Evolutionary conservation across 2,888 invertebrate genomes (phyloP).

Genomic region (Diplazon laetatorius): DNA sequence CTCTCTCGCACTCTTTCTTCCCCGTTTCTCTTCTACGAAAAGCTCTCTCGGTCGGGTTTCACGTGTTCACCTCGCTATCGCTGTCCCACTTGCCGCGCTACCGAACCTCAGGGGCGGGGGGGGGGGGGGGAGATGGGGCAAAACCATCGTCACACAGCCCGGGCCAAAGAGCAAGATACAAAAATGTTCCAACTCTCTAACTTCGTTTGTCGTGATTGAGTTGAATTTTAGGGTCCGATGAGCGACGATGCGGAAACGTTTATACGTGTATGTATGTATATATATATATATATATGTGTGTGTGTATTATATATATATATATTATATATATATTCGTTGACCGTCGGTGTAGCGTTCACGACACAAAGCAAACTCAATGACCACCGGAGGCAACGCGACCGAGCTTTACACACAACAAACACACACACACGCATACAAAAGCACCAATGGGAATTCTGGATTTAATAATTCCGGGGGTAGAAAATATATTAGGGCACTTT

Average conservation of each 20-base stretch:
- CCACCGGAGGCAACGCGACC: slow-evolving; percentile 34
- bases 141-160: background rate
- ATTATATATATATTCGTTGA: no score
- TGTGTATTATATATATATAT: no score
- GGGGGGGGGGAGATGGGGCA: no score
- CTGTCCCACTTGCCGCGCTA: slow-evolving; percentile 34
- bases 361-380: slow-evolving; percentile 60
- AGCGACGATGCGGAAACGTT: slow-evolving; percentile 57
- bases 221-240: slow-evolving; percentile 63
- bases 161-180: slow-evolving; percentile 45
- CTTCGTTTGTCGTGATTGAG: slow-evolving; percentile 64
- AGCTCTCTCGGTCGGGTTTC: slow-evolving; percentile 41
- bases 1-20: slow-evolving; percentile 7
- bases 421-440: background rate
- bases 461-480: slow-evolving; percentile 36
- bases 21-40: slow-evolving; percentile 14
- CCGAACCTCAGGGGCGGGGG: slow-evolving; percentile 26
- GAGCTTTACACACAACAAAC: background rate
- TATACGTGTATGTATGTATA: no score
- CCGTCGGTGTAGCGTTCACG: slow-evolving; percentile 21
- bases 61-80: slow-evolving; percentile 23
- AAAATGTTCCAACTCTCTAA: slow-evolving; percentile 64
- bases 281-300: no score
- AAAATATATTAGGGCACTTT: slow-evolving; percentile 35
- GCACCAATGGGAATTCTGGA: slow-evolving; percentile 7